Base-by-base conservation (phyloP, 2,113 vertebrate species). In the Sylvia atricapilla region DNA sequence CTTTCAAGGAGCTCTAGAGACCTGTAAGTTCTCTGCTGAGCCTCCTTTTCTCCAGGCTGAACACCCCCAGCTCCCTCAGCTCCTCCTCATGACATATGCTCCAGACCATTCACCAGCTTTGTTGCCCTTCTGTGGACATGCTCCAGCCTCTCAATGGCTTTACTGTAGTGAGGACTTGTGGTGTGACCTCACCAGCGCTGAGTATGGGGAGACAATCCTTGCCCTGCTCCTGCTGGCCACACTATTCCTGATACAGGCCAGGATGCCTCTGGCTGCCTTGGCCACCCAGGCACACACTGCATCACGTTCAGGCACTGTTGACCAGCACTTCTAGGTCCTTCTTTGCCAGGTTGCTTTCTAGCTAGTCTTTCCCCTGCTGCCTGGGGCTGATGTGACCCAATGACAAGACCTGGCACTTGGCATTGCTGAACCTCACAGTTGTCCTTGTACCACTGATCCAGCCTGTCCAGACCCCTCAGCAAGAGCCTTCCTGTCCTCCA, bases 81-180 rank as follows among this genome's bases (percentile, higher is more conserved):
- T 2, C 1, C 15, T 69, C 10, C 15, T 47, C 10, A 23, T 41
- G 24, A 18, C 11, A 22, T 41, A 47, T 22, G 35, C 25, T 55
- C 30, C 47, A 81, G 43, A 27, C 39, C 7, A 1, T 58, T 80
- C 43, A 43, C 35, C 39, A 62, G 47, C 53, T 49, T 9, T 5
- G 6, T 20, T 69, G 35, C 21, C 31, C 25, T 82, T 68, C 28
- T 69, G 55, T 49, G 41, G 41, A 31, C n/a, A 9, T 0, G 0
- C 14, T 69, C 46, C 30, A 76, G 62, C 30, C 5, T 7, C 12
- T 75, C 30, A 49, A 2, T 43, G 27, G 35, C 41, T 31, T 47
- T 20, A 5, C 1, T 62, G 30, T 9, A 47, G 21, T 30, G 41
- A 62, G 25, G 27, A 43, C 37, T 63, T 0, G 0, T 43, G 47